These are phyloP conservation scores for Acleris cristana DNA, from an alignment of 2,888 invertebrate species.

Conservation along the genomic window DNA sequence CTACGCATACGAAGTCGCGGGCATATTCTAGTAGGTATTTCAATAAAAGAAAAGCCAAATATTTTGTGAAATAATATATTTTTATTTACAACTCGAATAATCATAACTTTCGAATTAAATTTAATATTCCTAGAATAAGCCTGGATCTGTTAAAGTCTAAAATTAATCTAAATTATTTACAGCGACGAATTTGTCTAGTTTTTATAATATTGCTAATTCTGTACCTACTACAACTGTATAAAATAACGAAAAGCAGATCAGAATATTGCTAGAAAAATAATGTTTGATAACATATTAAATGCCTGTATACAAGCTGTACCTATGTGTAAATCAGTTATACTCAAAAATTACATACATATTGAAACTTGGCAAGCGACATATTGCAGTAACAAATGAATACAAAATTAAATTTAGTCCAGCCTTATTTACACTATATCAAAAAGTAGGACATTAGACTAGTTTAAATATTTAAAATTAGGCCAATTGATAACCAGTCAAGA, in stretches of 20 bases:
- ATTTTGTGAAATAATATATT: slow-evolving; percentile 79
- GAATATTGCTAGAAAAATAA: slow-evolving; percentile 35
- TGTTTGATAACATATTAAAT: not conserved
- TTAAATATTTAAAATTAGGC: too few species aligned
- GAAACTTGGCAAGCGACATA: too few species aligned
- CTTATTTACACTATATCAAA: too few species aligned
- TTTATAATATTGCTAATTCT: slow-evolving; percentile 49
- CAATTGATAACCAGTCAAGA: too few species aligned
- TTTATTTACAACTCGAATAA: slow-evolving; percentile 79
- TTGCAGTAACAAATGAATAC: too few species aligned
- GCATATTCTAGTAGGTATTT: too few species aligned
- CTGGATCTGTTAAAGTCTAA: slow-evolving; percentile 29
- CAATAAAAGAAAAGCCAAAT: slow-evolving; percentile 23
- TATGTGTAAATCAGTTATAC: too few species aligned
- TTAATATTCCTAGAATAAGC: slow-evolving; percentile 50
- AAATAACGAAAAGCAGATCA: slow-evolving; percentile 34
- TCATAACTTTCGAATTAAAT: slow-evolving; percentile 65
- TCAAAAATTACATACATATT: too few species aligned
- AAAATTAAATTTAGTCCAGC: too few species aligned
- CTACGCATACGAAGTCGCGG: too few species aligned
- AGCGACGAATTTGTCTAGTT: slow-evolving; percentile 39
- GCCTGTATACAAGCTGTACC: not conserved
- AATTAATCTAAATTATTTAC: slow-evolving; percentile 47
- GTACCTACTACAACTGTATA: slow-evolving; percentile 23
- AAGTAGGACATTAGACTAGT: too few species aligned